Evolutionary conservation across 2,113 vertebrate genomes (phyloP).

Genomic region (Melierax canorus): DNA sequence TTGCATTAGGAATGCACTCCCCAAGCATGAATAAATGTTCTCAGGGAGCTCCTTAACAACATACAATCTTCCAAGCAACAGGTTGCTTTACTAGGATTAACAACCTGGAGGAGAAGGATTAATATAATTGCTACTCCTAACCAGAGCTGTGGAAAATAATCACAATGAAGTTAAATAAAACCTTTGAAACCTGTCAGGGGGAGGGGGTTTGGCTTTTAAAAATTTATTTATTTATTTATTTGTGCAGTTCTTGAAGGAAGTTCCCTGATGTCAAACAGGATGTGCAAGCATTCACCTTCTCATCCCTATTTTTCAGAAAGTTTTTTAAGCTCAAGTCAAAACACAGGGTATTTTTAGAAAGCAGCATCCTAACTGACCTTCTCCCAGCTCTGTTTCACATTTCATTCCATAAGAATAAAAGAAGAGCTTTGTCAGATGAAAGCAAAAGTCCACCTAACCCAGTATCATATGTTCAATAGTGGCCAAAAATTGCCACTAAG

Average conservation of each 20-base stretch:
- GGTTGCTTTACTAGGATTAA: conserved; percentile 47
- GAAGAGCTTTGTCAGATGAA: neutral
- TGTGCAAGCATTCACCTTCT: neutral
- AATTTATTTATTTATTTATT: neutral
- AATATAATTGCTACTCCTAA: conserved; percentile 47
- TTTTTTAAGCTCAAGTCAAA: neutral
- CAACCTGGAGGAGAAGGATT: conserved; percentile 38
- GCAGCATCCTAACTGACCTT: neutral
- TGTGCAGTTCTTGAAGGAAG: neutral
- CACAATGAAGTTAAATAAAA: conserved; percentile 21
- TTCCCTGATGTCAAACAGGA: neutral
- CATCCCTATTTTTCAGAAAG: neutral
- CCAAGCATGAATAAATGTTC: conserved; percentile 26
- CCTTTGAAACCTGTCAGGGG: neutral
- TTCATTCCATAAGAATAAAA: neutral
- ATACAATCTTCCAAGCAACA: conserved; percentile 36
- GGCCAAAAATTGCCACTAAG: neutral
- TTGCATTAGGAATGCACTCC: neutral
- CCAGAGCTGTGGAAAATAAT: neutral
- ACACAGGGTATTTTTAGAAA: neutral
- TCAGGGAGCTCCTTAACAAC: conserved; percentile 26
- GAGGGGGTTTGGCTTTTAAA: neutral
- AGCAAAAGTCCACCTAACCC: neutral
- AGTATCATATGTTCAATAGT: neutral
- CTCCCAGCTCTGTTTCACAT: neutral